Evolutionary conservation across 2,113 vertebrate genomes (phyloP).

Genomic region (Oophaga pumilio): DNA sequence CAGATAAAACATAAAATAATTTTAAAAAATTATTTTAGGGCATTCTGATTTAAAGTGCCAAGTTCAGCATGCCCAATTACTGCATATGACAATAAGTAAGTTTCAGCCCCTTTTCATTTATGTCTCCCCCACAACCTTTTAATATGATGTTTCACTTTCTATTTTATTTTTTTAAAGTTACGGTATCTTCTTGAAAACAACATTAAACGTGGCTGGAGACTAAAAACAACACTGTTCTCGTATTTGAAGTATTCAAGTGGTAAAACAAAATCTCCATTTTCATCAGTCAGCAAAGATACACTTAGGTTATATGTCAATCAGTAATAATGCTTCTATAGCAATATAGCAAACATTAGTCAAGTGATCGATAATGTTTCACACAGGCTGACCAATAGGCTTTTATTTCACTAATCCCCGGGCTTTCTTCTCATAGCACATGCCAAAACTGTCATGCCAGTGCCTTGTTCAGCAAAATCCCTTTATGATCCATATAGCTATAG

Average conservation of each 20-base stretch:
- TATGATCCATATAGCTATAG: not conserved
- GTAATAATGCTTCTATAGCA: constrained; percentile 29
- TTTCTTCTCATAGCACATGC: not conserved
- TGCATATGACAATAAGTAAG: not conserved
- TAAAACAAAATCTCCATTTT: not conserved
- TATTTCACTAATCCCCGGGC: not conserved
- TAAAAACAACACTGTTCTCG: not conserved
- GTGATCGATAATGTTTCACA: constrained; percentile 18
- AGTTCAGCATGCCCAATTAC: too few relatives aligned
- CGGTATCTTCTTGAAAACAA: not conserved
- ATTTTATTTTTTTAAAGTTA: not conserved
- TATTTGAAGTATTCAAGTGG: not conserved
- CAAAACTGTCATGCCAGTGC: not conserved
- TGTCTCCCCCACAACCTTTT: too few relatives aligned
- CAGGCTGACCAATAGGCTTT: not conserved
- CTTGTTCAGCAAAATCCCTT: not conserved
- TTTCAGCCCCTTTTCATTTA: too few relatives aligned
- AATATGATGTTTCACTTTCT: too few relatives aligned
- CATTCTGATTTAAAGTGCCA: too few relatives aligned
- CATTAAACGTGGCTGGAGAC: not conserved
- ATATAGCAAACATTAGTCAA: not conserved
- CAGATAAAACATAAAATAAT: too few relatives aligned
- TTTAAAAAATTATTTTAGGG: too few relatives aligned
- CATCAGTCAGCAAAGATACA: not conserved
- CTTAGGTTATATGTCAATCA: constrained; percentile 1